Evolutionary conservation across 2,888 invertebrate genomes (phyloP), one percentile per base, ranked within the genome.

Genomic region (Temnothorax rugatulus): DNA sequence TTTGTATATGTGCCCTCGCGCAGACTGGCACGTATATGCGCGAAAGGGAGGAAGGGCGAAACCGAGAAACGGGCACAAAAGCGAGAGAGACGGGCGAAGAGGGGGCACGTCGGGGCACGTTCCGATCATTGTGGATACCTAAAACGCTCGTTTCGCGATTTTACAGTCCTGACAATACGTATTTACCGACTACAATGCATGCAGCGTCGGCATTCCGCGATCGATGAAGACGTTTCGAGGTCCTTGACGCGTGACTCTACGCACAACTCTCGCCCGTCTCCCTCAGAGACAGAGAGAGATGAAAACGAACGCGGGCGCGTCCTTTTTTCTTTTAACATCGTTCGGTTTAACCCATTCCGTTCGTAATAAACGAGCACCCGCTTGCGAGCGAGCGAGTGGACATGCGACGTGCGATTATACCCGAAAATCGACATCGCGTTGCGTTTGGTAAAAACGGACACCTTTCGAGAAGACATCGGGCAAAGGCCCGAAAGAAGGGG

Each of bases 161-260:
- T 90, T 86, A 85, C 82, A 88, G 76, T 86, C 52, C 34, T 74
- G 89, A 82, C 86, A 82, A 84, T 84, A 83, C 86, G 54, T 85
- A 81, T 86, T 88, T 85, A 82, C 84, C 57, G 79, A 73, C 69
- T 73, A 79, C 73, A 85, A 85, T 83, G 57, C 64, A 29, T 18
- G 77, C 82, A 52, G 15, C 75, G 66, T 75, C 63, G 69, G 44
- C 57, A 66, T 66, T 47, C 63, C 21, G 41, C 68, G 79, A 77
- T 77, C 82, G 81, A 90, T 90, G 89, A 90, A 89, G 89, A 89
- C 88, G 87, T 89, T 90, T 84, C 79, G 74, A 34, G 52, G 29
- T 29, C 38, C 11, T 29, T 41, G 59, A 21, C 64, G 29, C 63
- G 34, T 47, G 18, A 71, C 18, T 21, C 66, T 68, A 69, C 69